A percentile compares a stretch with the other conserved stretches of the same genome.
phyloP scores from a whole-genome alignment of 92 coral and sea anemone genomes.

The Pocillopora meandrina region DNA sequence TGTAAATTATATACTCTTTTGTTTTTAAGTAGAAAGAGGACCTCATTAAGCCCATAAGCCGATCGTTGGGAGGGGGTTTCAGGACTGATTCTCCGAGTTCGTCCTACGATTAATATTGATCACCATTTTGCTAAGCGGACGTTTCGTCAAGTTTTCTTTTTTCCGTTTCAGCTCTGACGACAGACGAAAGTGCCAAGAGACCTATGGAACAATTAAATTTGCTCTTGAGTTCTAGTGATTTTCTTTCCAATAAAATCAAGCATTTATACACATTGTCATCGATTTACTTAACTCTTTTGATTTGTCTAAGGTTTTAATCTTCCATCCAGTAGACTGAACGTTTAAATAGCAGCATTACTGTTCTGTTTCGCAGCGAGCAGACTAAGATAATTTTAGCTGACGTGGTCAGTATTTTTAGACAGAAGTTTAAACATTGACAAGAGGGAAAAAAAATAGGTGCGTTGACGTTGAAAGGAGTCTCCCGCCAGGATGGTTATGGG shows the following conservation, averaged over 20 bases:
- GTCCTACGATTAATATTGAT: neutral
- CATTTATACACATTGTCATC: neutral
- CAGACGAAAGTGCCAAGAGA: neutral
- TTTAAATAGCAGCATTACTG: neutral
- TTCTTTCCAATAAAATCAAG: neutral
- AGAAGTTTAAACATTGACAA: conserved; percentile 2
- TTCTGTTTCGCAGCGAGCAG: neutral
- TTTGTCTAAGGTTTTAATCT: neutral
- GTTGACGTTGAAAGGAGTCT: too few species aligned
- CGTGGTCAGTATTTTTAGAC: neutral
- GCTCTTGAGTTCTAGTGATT: too few species aligned
- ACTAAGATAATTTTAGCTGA: neutral
- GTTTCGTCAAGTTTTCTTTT: neutral
- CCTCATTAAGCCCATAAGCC: conserved; percentile 11
- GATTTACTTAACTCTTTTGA: neutral
- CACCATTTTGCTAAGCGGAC: neutral
- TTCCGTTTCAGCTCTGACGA: conserved; percentile 30
- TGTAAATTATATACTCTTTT: neutral
- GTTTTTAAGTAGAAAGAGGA: neutral
- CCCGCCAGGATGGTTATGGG: too few species aligned
- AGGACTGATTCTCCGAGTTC: conserved; percentile 13
- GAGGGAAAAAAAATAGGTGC: neutral
- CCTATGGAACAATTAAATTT: neutral
- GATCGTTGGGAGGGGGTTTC: neutral
- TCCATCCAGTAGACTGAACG: neutral